These are phyloP conservation scores for Psammodynastes pulverulentus DNA, from an alignment of 2,113 vertebrate species.

Conservation along the genomic window DNA sequence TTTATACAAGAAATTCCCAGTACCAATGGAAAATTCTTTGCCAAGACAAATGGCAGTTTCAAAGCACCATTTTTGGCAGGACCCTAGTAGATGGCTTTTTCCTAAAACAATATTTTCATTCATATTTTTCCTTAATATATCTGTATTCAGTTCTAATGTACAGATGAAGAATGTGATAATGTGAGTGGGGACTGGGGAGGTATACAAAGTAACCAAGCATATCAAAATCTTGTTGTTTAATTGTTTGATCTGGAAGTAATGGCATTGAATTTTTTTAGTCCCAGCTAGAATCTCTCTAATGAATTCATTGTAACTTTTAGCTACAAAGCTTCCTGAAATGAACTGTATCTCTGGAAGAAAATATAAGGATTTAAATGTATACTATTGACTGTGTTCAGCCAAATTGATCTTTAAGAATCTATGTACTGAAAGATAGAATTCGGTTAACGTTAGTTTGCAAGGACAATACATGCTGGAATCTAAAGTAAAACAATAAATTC, in stretches of 20 bases:
- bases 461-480: background rate
- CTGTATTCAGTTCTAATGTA: background rate
- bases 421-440: background rate
- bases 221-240: conserved; percentile 1
- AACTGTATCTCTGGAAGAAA: conserved; percentile 47
- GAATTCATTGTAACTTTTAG: conserved; percentile 48
- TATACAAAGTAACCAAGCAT: conserved; percentile 3
- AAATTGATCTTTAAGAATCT: background rate
- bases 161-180: background rate
- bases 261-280: conserved; percentile 27
- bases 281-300: conserved; percentile 46
- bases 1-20: background rate
- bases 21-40: background rate
- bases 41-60: background rate
- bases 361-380: conserved; percentile 16
- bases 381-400: background rate
- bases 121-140: background rate
- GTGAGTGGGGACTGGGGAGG: background rate
- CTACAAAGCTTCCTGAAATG: conserved; percentile 38
- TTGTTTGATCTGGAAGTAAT: conserved; percentile 31
- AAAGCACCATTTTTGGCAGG: background rate
- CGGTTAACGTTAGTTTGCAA: background rate
- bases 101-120: background rate
- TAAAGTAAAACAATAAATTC: conserved; percentile 1
- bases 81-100: background rate